A percentile compares a stretch with the other conserved stretches of the same genome.
Conservation (phyloP, 2,888 invertebrate genomes). For the Iselma pallidipennis region DNA sequence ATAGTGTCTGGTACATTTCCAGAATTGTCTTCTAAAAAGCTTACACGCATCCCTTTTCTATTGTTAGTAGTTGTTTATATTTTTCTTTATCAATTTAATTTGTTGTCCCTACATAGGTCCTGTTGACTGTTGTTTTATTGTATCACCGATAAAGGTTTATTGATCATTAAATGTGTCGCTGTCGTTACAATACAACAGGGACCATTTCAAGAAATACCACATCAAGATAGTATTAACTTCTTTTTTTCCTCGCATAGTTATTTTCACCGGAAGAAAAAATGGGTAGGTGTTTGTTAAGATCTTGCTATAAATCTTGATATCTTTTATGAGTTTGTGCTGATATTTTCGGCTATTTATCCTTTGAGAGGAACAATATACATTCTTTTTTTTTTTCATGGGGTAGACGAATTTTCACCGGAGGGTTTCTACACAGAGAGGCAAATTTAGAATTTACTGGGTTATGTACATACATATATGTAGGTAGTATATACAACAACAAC, state of each 20-base stretch:
- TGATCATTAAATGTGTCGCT: conserved; percentile 26
- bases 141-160: conserved; percentile 23
- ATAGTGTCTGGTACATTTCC: too few relatives aligned
- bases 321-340: conserved; percentile 8
- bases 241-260: neutral
- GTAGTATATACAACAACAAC: neutral
- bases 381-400: neutral
- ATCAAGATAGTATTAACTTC: neutral
- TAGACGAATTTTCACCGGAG: neutral
- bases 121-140: conserved; percentile 25
- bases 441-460: conserved; percentile 13
- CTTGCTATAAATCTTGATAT: neutral
- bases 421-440: conserved; percentile 9
- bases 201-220: conserved; percentile 3
- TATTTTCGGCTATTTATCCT: conserved; percentile 8
- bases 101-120: conserved; percentile 1
- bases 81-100: conserved; percentile 1
- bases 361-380: conserved; percentile 12
- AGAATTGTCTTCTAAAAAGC: too few relatives aligned
- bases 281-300: neutral
- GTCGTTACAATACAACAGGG: conserved; percentile 16
- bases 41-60: neutral
- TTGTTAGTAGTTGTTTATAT: neutral
- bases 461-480: too few relatives aligned
- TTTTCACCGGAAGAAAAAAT: neutral